Conservation (phyloP, 1,140 invertebrate species). For the Rhynchophorus ferrugineus region DNA sequence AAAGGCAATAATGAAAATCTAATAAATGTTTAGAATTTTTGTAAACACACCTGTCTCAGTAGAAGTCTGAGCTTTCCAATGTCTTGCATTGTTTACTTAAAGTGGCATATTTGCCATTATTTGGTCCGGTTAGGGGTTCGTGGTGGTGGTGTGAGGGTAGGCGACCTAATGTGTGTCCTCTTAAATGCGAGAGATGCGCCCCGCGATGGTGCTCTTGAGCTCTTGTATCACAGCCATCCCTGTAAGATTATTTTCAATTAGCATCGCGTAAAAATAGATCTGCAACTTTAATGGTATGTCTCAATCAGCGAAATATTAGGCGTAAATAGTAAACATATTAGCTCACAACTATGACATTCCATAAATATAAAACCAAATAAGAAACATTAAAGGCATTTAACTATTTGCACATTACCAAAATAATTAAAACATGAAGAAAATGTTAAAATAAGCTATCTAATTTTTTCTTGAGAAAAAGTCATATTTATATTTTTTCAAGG, state of each 20-base stretch:
- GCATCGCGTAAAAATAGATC: too few species aligned
- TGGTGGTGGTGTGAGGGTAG: constrained; percentile 46
- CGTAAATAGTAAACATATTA: too few species aligned
- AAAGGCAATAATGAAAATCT: neutral
- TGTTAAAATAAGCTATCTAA: too few species aligned
- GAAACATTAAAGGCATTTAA: too few species aligned
- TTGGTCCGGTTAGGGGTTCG: constrained; percentile 42
- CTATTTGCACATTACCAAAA: too few species aligned
- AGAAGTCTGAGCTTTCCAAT: constrained; percentile 86
- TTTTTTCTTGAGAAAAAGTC: too few species aligned
- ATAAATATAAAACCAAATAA: too few species aligned
- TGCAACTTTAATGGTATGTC: too few species aligned
- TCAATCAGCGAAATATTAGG: too few species aligned
- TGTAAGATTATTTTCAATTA: constrained; percentile 27
- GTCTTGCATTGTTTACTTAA: constrained; percentile 92
- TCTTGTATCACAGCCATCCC: constrained; percentile 45
- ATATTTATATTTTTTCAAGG: too few species aligned
- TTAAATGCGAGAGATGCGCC: constrained; percentile 39
- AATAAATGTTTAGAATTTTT: constrained; percentile 1
- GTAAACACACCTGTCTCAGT: constrained; percentile 63
- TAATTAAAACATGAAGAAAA: too few species aligned
- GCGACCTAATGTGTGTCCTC: constrained; percentile 46
- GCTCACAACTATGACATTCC: too few species aligned
- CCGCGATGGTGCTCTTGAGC: constrained; percentile 35
- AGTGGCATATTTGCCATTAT: constrained; percentile 79